Conservation (phyloP, 2,797 vertebrate genomes). For the Chelon labrosus region DNA sequence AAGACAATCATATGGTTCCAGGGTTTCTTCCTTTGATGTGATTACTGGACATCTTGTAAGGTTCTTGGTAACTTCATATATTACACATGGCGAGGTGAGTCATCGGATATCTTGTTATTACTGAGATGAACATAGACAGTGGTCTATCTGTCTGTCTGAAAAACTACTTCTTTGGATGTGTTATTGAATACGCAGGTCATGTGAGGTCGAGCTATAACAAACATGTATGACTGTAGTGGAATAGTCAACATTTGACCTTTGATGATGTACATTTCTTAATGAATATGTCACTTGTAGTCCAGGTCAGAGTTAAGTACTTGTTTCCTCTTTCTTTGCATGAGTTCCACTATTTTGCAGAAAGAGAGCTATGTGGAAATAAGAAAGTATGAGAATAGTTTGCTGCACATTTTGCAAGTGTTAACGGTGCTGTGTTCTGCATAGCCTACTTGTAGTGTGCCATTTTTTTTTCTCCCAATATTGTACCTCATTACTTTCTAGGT, state of each 20-base stretch:
- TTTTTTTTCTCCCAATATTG: slow-evolving; percentile 49
- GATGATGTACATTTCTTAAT: slow-evolving; percentile 64
- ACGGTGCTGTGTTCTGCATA: slow-evolving; percentile 69
- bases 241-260: slow-evolving; percentile 57
- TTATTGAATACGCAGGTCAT: slow-evolving; percentile 69
- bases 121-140: slow-evolving; percentile 43
- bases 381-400: slow-evolving; percentile 64
- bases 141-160: slow-evolving; percentile 56
- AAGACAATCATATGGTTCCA: slow-evolving; percentile 78
- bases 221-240: slow-evolving; percentile 69
- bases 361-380: slow-evolving; percentile 41
- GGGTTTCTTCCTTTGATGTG: slow-evolving; percentile 59
- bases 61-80: slow-evolving; percentile 54
- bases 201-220: slow-evolving; percentile 57
- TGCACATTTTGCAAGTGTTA: slow-evolving; percentile 68
- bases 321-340: slow-evolving; percentile 76
- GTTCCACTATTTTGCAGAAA: slow-evolving; percentile 70
- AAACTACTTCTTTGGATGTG: slow-evolving; percentile 60
- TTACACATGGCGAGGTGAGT: slow-evolving; percentile 49
- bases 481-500: slow-evolving; percentile 70
- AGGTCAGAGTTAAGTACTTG: slow-evolving; percentile 62
- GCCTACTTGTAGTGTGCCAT: slow-evolving; percentile 76
- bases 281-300: slow-evolving; percentile 69
- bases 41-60: slow-evolving; percentile 41
- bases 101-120: slow-evolving; percentile 48